Evolutionary conservation across 2,113 vertebrate genomes (phyloP).

Genomic region (Pimephales promelas): DNA sequence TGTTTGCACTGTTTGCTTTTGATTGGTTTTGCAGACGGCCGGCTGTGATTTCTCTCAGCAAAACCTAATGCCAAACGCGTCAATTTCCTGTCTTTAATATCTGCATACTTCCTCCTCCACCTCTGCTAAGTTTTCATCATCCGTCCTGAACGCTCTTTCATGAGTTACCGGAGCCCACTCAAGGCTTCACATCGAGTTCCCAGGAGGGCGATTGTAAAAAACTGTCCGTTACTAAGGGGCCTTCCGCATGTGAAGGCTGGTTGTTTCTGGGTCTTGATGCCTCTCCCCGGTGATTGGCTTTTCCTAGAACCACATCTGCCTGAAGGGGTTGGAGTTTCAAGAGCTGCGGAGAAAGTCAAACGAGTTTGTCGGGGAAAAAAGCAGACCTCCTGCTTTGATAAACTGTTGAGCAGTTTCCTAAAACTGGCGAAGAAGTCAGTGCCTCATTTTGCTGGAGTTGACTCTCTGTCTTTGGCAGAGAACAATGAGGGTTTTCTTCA

Average conservation of each 20-base stretch:
- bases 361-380: slow-evolving; percentile 52
- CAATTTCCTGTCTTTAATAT: slow-evolving; percentile 36
- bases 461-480: slow-evolving; percentile 44
- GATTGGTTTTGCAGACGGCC: slow-evolving; percentile 19
- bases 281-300: slow-evolving; percentile 56
- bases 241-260: slow-evolving; percentile 12
- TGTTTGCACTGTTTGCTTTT: too few species aligned
- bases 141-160: slow-evolving; percentile 11
- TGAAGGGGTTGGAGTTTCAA: slow-evolving; percentile 62
- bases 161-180: slow-evolving; percentile 43
- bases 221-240: slow-evolving; percentile 18
- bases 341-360: slow-evolving; percentile 53
- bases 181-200: slow-evolving; percentile 3
- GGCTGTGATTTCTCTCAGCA: slow-evolving; percentile 33
- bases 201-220: slow-evolving; percentile 39
- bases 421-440: slow-evolving; percentile 14
- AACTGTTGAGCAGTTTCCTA: slow-evolving; percentile 54
- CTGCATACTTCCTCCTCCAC: slow-evolving; percentile 30
- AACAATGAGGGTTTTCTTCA: slow-evolving; percentile 36
- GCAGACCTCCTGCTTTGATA: slow-evolving; percentile 59
- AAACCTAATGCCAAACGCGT: neutral
- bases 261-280: slow-evolving; percentile 17
- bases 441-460: slow-evolving; percentile 30
- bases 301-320: slow-evolving; percentile 74
- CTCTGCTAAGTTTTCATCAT: slow-evolving; percentile 31